Base-by-base conservation (phyloP, 1,140 invertebrate species). In the Apis cerana region DNA sequence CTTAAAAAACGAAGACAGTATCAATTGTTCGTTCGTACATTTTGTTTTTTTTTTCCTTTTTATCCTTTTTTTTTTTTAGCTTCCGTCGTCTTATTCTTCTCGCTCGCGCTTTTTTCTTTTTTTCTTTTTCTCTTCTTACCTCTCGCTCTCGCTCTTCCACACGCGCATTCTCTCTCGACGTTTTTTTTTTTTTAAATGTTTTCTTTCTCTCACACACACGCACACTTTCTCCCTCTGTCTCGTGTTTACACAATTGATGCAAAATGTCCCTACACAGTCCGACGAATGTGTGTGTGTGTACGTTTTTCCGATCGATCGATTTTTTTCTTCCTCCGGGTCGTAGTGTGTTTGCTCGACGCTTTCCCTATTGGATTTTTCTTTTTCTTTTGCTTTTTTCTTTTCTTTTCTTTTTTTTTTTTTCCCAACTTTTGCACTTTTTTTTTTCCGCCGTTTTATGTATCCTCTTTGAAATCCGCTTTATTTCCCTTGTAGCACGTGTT, bases 231-330 rank as follows among this genome's bases (percentile, higher is more conserved):
- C 91, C 90, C 91, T 89, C 92, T 92, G 91, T 92, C 89, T 92
- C 89, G 91, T 93, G 91, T 92, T 93, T 92, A 93, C 91, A 92
- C 92, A 93, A 94, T 94, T 92, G 93, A 93, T 92, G 92, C 91
- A 93, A 94, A 90, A 91, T 94, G 93, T 93, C 91, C 92, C 93
- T 93, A 92, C 92, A 92, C 92, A 90, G 90, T 93, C 91, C 92
- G 92, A 93, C 92, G 91, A 93, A 92, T 92, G 91, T 92, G 91
- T 93, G 90, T 85, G 80, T 81, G 72, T 85, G 74, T 84, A 83
- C 81, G 80, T 85, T 80, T 85, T 82, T 72, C 76, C 76, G 78
- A 75, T 75, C 82, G 71, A 81, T 81, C 62, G 70, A 75, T 80
- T 72, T 67, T 62, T 64, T 68, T 78, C 69, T 80, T 74, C 70